phyloP scores from a whole-genome alignment of 2,113 vertebrate genomes.

The Ciconia stormi region DNA sequence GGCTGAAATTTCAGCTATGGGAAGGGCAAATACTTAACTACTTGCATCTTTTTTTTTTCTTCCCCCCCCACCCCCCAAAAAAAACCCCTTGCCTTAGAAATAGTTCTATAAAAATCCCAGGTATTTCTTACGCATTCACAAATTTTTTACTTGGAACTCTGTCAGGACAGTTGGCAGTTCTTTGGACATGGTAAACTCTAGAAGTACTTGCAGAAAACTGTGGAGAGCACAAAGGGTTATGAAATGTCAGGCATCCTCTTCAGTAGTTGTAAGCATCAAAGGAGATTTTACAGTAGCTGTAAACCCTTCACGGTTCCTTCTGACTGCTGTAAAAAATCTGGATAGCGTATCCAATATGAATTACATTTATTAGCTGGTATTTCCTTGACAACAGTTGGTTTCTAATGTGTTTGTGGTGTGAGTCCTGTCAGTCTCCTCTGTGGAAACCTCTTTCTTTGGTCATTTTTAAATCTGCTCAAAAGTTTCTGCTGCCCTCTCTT shows the following conservation, averaged over 20 bases:
- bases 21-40: not conserved
- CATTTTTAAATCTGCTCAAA: accelerated
- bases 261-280: not conserved
- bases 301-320: not conserved
- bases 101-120: not conserved
- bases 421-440: not conserved
- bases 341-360: not conserved
- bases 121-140: not conserved
- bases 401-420: not conserved
- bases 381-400: not conserved
- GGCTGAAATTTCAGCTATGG: not conserved
- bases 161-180: not conserved
- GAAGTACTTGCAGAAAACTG: not conserved
- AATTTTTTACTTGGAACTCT: not conserved
- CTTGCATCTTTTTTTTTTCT: not conserved
- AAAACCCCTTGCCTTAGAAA: not conserved
- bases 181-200: not conserved
- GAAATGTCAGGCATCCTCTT: not conserved
- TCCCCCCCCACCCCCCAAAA: no score
- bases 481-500: not conserved
- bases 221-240: not conserved
- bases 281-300: not conserved
- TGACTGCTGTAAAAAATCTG: not conserved
- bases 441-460: not conserved
- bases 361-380: not conserved